Percentiles rank a stretch among this genome's conserved stretches.
Conservation (phyloP, 2,113 vertebrate genomes). For the Paradisaea rubra region DNA sequence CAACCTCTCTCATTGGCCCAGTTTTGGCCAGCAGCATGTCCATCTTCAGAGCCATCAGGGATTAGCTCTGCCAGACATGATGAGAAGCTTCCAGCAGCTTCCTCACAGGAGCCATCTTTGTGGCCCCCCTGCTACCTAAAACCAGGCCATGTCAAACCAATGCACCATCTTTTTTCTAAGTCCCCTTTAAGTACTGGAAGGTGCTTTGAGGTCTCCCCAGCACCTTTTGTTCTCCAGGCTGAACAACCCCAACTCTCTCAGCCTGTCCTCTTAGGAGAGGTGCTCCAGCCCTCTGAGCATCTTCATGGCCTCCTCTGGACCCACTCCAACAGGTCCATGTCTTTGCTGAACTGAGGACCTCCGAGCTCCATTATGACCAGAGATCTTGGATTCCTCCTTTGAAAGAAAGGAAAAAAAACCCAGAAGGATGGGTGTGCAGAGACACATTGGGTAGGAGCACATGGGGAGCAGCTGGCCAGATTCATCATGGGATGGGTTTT, state of each 20-base stretch:
- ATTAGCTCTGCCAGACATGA: too few species aligned
- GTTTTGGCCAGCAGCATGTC: too few species aligned
- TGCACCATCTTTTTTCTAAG: too few species aligned
- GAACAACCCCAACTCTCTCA: neutral
- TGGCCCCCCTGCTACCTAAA: too few species aligned
- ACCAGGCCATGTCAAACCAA: too few species aligned
- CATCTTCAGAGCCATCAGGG: too few species aligned
- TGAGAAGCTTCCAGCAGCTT: too few species aligned
- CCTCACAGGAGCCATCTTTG: too few species aligned
- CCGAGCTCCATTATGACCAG: neutral
- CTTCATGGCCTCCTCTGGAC: neutral
- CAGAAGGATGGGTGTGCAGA: neutral
- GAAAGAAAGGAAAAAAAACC: neutral
- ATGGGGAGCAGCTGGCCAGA: neutral
- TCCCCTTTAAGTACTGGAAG: neutral
- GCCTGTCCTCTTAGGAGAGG: neutral
- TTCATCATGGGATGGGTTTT: neutral
- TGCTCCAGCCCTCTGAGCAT: neutral
- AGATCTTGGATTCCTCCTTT: neutral
- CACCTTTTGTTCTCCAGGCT: neutral
- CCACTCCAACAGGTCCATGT: neutral
- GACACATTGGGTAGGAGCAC: fast-evolving
- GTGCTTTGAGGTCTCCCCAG: fast-evolving
- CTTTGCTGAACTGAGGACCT: neutral
- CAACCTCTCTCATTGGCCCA: too few species aligned